Conservation (phyloP, 1,140 invertebrate species). For the Lucilia cuprina region DNA sequence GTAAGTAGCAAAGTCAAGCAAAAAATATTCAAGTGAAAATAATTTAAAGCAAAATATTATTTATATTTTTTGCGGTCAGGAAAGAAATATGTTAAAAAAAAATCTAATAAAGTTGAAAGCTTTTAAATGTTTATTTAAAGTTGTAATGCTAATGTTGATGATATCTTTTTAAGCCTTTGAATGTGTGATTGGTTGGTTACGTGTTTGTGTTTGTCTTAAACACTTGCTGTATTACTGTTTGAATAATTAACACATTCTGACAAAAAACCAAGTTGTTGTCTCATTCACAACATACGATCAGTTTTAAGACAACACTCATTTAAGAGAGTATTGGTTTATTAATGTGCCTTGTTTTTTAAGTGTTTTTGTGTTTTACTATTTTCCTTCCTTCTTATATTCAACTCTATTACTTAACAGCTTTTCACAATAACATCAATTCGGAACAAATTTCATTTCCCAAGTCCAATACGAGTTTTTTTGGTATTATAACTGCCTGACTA, state of each 20-base stretch:
- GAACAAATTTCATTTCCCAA: not conserved
- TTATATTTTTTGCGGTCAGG: not conserved
- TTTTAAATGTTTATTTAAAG: too few relatives aligned
- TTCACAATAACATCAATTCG: not conserved
- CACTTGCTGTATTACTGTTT: not conserved
- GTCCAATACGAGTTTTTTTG: not conserved
- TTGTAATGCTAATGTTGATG: not conserved
- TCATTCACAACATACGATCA: not conserved
- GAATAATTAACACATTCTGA: not conserved
- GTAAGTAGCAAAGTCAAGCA: not conserved
- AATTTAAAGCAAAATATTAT: not conserved
- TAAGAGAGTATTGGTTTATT: too few relatives aligned
- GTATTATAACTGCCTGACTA: not conserved
- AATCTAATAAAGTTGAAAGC: too few relatives aligned
- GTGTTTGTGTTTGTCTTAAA: not conserved
- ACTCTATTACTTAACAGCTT: not conserved
- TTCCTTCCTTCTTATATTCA: not conserved
- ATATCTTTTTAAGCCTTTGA: not conserved
- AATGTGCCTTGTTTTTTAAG: not conserved
- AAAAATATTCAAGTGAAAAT: too few relatives aligned
- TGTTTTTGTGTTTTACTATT: not conserved
- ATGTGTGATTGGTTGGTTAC: not conserved
- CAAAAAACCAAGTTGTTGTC: not conserved
- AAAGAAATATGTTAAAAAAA: too few relatives aligned
- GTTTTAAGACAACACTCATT: not conserved